phyloP scores from a whole-genome alignment of 2,797 vertebrate species.

The Protonibea diacanthus region DNA sequence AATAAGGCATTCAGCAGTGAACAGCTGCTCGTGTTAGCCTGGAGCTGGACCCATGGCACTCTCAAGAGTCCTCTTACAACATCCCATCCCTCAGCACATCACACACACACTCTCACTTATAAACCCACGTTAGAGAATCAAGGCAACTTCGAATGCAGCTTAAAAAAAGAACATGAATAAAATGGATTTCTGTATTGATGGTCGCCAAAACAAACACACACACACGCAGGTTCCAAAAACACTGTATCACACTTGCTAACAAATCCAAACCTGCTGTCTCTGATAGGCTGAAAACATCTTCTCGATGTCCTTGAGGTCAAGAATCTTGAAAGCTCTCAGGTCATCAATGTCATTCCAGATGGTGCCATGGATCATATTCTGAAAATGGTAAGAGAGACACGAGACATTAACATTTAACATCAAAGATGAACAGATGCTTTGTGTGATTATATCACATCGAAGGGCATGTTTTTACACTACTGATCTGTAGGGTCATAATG shows the following conservation, averaged over 20 bases:
- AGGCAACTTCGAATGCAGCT: slow-evolving; percentile 7
- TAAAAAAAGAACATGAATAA: slow-evolving; percentile 1
- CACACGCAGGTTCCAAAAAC: not conserved
- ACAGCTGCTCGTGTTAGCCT: slow-evolving; percentile 69
- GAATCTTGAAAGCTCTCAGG: slow-evolving; percentile 91
- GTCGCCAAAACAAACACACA: slow-evolving; percentile 7
- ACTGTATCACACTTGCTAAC: not conserved
- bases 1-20: slow-evolving; percentile 72
- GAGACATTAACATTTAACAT: not conserved
- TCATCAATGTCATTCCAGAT: slow-evolving; percentile 98
- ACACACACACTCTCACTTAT: slow-evolving; percentile 32
- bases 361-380: slow-evolving; percentile 95
- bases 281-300: slow-evolving; percentile 99
- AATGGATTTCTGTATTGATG: slow-evolving; percentile 5
- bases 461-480: not conserved
- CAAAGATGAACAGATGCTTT: too few species aligned
- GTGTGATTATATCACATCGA: not conserved
- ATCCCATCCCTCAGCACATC: slow-evolving; percentile 10
- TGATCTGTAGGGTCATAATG: not conserved
- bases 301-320: slow-evolving; percentile 97
- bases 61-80: slow-evolving; percentile 26
- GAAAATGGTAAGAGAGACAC: slow-evolving; percentile 31
- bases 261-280: slow-evolving; percentile 93
- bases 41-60: slow-evolving; percentile 45
- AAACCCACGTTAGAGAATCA: slow-evolving; percentile 26